phyloP scores from a whole-genome alignment of 1,140 invertebrate genomes.

The Papilio helenus region DNA sequence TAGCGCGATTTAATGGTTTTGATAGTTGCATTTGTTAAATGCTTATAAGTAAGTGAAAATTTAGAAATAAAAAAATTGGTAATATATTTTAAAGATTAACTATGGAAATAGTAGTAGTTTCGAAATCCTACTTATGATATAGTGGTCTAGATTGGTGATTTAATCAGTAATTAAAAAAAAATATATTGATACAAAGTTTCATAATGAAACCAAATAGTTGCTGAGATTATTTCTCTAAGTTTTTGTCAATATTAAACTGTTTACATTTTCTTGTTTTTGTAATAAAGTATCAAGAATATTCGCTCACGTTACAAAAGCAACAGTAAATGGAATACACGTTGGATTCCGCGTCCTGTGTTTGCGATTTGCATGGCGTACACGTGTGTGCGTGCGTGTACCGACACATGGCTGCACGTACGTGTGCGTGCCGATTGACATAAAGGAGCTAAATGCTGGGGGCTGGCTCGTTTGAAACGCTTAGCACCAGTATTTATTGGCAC shows the following conservation, averaged over 20 bases:
- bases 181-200: no score
- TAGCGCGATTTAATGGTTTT: conserved; percentile 47
- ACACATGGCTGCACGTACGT: conserved; percentile 30
- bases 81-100: no score
- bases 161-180: no score
- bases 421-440: conserved; percentile 68
- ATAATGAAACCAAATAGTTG: not conserved
- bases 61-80: no score
- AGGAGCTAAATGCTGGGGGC: conserved; percentile 72
- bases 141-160: no score
- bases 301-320: conserved; percentile 53
- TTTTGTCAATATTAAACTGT: not conserved
- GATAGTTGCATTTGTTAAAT: conserved; percentile 47
- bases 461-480: conserved; percentile 66
- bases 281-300: conserved; percentile 59
- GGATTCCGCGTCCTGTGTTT: conserved; percentile 70
- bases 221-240: not conserved
- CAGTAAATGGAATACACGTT: conserved; percentile 77
- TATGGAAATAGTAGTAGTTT: no score
- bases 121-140: no score
- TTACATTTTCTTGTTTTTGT: not conserved
- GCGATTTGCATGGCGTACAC: conserved; percentile 70
- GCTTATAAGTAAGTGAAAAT: no score
- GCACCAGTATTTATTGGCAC: conserved; percentile 78
- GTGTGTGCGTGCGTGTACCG: conserved; percentile 53